Evolutionary conservation across 2,797 vertebrate genomes (phyloP), one percentile per base, ranked within the genome.

Genomic region (Avahi laniger): DNA sequence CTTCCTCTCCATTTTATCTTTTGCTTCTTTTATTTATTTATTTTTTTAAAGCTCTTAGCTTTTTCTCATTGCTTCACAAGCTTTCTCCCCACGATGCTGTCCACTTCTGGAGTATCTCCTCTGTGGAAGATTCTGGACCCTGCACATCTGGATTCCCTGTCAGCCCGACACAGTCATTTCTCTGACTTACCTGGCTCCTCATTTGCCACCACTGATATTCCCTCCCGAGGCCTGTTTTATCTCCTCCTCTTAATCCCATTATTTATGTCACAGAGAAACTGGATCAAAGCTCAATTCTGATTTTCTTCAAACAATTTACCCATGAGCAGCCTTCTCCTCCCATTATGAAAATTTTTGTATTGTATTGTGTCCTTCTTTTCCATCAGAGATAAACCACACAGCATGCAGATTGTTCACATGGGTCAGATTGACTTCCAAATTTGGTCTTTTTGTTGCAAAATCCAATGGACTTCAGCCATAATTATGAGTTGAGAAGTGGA

Each of bases 241-340:
- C 30, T 93, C 41, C 8, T 78, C 7, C 35, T 76, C n/a, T 70
- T 92, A 75, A 91, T 89, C 24, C 46, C 38, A 61, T 67, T 93
- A 81, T 78, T 94, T 54, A 41, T 24, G n/a, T 18, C 13, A 67
- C 57, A 86, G 81, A 95, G 46, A 92, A 92, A 89, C 41, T 75
- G 57, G 69, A 67, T 92, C 14, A 28, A 94, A 89, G 63, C 85
- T 96, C 82, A 94, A 13, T 86, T 96, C 88, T 85, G 79, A 92
- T 91, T 95, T 95, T 94, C 82, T 57, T 95, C 61, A 94, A 83
- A 93, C 73, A 86, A 89, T 93, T 94, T 91, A 83, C 48, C 33
- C 50, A 35, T 2, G 38, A 90, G 57, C 46, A 89, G 75, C 24
- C 67, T 94, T 93, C 28, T 95, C 6, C 22, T 91, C 20, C 20